Percentiles rank a stretch among this genome's conserved stretches.
Evolutionary conservation across 2,888 invertebrate genomes (phyloP).

Genomic region (Oscheius sp.): DNA sequence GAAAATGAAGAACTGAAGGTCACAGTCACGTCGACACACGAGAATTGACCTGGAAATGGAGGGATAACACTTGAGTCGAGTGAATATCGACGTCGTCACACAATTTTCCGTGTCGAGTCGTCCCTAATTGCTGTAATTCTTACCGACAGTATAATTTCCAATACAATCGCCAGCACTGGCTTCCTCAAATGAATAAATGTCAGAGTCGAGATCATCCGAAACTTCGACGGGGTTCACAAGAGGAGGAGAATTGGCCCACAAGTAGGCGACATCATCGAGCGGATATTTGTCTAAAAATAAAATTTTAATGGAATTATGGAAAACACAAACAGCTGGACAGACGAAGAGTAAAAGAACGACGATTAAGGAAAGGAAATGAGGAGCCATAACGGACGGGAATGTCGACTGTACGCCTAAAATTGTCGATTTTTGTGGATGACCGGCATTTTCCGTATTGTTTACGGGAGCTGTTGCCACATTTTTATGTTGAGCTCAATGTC

Average conservation of each 20-base stretch:
- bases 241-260: constrained; percentile 72
- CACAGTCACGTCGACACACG: constrained; percentile 68
- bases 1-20: constrained; percentile 58
- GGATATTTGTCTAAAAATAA: constrained; percentile 60
- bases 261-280: constrained; percentile 69
- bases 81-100: too few species aligned
- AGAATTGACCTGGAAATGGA: constrained; percentile 51
- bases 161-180: constrained; percentile 68
- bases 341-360: constrained; percentile 52
- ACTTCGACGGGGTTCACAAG: constrained; percentile 69
- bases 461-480: too few species aligned
- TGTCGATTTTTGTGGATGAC: too few species aligned
- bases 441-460: too few species aligned
- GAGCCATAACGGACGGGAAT: constrained; percentile 52
- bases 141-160: constrained; percentile 70
- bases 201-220: constrained; percentile 60
- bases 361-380: constrained; percentile 59
- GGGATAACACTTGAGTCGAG: neutral
- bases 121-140: constrained; percentile 6
- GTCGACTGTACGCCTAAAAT: constrained; percentile 51
- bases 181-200: constrained; percentile 55
- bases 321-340: constrained; percentile 54
- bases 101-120: too few species aligned
- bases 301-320: neutral
- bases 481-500: too few species aligned